Percentiles rank a stretch among this genome's conserved stretches.
Conservation (phyloP, 64 coral and sea anemone species). For the Actinia equina region DNA sequence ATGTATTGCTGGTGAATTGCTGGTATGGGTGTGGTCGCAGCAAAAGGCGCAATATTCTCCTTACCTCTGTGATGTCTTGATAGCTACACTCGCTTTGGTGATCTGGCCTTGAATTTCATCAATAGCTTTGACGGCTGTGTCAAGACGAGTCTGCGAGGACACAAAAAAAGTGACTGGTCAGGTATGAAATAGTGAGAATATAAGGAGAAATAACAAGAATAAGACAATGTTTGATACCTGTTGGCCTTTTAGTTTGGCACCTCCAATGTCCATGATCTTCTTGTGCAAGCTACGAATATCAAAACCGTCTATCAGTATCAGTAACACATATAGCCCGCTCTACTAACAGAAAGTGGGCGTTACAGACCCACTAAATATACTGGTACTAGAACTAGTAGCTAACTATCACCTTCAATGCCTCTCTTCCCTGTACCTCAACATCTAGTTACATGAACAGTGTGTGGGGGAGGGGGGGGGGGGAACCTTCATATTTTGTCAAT, state of each 20-base stretch:
- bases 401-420: no score
- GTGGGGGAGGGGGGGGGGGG: no score
- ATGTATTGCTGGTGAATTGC: no score
- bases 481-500: no score
- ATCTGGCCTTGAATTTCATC: slow-evolving; percentile 87
- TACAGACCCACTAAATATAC: no score
- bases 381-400: no score
- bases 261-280: slow-evolving; percentile 98
- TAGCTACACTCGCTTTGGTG: slow-evolving; percentile 87
- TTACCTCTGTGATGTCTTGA: slow-evolving; percentile 92
- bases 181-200: no score
- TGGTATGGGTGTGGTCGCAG: not conserved
- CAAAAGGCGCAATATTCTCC: not conserved
- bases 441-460: no score
- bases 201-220: not conserved
- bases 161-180: no score
- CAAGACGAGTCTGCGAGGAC: slow-evolving; percentile 30
- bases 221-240: slow-evolving; percentile 41
- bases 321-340: no score
- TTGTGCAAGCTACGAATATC: slow-evolving; percentile 68
- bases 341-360: no score
- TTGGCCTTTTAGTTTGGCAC: slow-evolving; percentile 87
- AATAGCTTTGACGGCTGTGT: slow-evolving; percentile 72
- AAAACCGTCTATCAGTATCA: not conserved
- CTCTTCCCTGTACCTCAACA: no score